Evolutionary conservation across 2,888 invertebrate genomes (phyloP).

Genomic region (Archips xylosteana): DNA sequence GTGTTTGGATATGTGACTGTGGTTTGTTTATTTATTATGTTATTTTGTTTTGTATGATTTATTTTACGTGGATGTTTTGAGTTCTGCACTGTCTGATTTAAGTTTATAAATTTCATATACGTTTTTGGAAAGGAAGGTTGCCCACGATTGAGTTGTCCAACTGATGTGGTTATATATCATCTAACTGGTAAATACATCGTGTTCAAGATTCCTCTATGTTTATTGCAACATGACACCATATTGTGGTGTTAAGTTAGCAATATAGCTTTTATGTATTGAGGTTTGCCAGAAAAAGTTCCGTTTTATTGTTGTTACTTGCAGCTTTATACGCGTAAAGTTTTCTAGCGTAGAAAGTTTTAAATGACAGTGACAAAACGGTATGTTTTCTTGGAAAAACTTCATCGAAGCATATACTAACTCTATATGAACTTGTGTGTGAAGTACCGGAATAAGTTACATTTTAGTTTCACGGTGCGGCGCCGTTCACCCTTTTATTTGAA

Average conservation of each 20-base stretch:
- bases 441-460: constrained; percentile 8
- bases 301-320: background rate
- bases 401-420: constrained; percentile 12
- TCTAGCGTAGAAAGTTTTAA: background rate
- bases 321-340: background rate
- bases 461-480: constrained; percentile 61
- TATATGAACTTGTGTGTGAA: constrained; percentile 22
- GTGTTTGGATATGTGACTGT: constrained; percentile 70
- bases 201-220: constrained; percentile 15
- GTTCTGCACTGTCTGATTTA: constrained; percentile 47
- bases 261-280: background rate
- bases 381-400: constrained; percentile 10
- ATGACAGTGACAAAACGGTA: background rate
- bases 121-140: constrained; percentile 9
- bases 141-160: constrained; percentile 1
- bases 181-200: constrained; percentile 4
- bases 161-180: background rate
- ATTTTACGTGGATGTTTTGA: constrained; percentile 53
- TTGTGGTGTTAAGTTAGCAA: background rate
- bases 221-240: background rate
- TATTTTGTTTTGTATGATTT: constrained; percentile 49
- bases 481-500: constrained; percentile 52
- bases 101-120: constrained; percentile 48
- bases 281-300: background rate
- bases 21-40: constrained; percentile 53